Evolutionary conservation across 2,113 vertebrate genomes (phyloP), one percentile per base, ranked within the genome.

Genomic region (Cacatua alba): DNA sequence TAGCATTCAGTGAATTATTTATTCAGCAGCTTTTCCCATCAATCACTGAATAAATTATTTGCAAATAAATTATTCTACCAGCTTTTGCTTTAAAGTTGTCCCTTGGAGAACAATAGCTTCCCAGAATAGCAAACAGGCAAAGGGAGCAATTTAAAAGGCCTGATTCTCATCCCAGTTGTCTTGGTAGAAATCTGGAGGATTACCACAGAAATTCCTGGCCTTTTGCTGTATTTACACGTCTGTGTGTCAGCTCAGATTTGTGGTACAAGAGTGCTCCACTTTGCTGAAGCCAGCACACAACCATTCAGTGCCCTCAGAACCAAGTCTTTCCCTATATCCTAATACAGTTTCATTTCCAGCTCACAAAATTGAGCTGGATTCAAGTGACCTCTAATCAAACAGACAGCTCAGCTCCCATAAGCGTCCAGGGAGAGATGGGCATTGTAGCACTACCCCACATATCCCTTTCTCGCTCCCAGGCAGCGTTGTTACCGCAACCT

Each of bases 31-130:
- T 93, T 92, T 96, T 94, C 86, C 96, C 96, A 96, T 96, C 95
- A 96, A 95, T 96, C 96, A 96, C 96, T 82, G 96, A 92, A 97
- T 97, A 94, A 96, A 96, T 97, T 96, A 97, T 94, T 97, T 64
- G 72, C 80, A 94, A 95, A 96, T 94, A 96, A 96, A 96, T 97
- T 95, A 96, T 97, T 92, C 94, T 74, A 72, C 85, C 95, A 89
- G 94, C 86, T 96, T 92, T 91, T 91, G 83, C 95, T 96, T 96
- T 96, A 97, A 95, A 96, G 94, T 86, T 95, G 95, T 79, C 95
- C 95, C 95, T 96, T 94, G 60, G 96, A 97, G 95, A 97, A 97
- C 94, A 96, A 96, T 85, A 76, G 88, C 96, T 95, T 94, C 95
- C 95, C 86, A 57, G 91, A 97, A 95, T 92, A 97, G 96, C 84